phyloP scores from a whole-genome alignment of 2,113 vertebrate species.

The Phodopus roborovskii region DNA sequence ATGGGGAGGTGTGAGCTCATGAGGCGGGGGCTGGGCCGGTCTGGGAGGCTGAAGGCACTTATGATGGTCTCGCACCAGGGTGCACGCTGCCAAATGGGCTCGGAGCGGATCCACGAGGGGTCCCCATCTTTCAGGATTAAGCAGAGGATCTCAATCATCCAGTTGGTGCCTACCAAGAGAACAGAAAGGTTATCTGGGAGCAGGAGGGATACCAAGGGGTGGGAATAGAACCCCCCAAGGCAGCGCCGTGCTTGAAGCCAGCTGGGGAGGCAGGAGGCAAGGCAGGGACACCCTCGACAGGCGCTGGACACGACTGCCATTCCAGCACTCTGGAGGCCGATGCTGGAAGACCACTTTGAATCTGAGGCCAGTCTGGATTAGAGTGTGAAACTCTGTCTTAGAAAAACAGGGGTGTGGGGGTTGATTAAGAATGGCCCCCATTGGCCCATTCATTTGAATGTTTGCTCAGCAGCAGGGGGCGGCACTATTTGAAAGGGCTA shows the following conservation, averaged over 20 bases:
- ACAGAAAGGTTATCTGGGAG: fast-evolving
- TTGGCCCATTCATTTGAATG: not conserved
- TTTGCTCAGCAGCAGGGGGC: not conserved
- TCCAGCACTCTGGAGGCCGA: not conserved
- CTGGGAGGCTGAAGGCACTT: slow-evolving; percentile 74
- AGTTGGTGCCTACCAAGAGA: slow-evolving; percentile 85
- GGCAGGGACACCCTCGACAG: not conserved
- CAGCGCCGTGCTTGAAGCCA: too few relatives aligned
- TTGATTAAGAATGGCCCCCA: not conserved
- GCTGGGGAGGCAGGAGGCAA: not conserved
- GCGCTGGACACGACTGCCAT: too few relatives aligned
- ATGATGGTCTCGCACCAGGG: slow-evolving; percentile 89
- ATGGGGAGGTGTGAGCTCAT: slow-evolving; percentile 90
- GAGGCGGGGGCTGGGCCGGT: slow-evolving; percentile 85
- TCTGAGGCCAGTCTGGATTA: not conserved
- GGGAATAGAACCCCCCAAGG: fast-evolving
- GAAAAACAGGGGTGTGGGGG: not conserved
- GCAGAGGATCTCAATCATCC: slow-evolving; percentile 95
- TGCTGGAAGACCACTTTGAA: not conserved
- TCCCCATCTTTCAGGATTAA: slow-evolving; percentile 90
- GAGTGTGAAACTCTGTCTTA: not conserved
- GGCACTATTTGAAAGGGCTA: not conserved
- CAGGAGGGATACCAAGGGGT: fast-evolving
- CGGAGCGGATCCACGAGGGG: slow-evolving; percentile 84
- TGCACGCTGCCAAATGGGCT: slow-evolving; percentile 91